A percentile compares a stretch with the other conserved stretches of the same genome.
Conservation (phyloP, 2,113 vertebrate species). For the Eublepharis macularius region DNA sequence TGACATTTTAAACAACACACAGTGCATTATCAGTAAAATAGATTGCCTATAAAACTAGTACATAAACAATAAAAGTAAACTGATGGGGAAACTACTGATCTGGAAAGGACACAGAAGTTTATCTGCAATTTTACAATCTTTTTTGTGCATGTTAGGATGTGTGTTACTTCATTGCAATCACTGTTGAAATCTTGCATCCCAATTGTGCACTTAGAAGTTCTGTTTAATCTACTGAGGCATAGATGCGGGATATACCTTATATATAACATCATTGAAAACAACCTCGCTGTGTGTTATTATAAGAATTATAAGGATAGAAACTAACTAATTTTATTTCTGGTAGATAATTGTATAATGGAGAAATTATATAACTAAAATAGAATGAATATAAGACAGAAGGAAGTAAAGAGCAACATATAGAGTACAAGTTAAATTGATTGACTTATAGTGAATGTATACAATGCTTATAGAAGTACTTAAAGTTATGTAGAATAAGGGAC, state of each 20-base stretch:
- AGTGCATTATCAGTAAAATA: background rate
- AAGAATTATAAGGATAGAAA: too few relatives aligned
- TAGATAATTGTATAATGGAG: too few relatives aligned
- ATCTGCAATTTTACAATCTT: background rate
- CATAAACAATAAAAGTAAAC: background rate
- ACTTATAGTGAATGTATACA: too few relatives aligned
- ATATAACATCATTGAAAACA: too few relatives aligned
- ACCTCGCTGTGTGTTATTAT: too few relatives aligned
- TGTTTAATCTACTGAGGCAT: background rate
- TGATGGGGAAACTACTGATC: background rate
- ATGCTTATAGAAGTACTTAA: too few relatives aligned
- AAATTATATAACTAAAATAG: too few relatives aligned
- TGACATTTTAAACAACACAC: background rate
- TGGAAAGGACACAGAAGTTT: background rate
- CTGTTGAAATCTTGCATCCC: background rate
- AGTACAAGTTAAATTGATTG: too few relatives aligned
- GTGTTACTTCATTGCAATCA: background rate
- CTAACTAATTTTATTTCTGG: too few relatives aligned
- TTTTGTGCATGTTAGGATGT: background rate
- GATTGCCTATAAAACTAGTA: background rate
- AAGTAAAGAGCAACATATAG: too few relatives aligned
- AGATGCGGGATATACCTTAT: background rate
- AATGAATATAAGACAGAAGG: too few relatives aligned
- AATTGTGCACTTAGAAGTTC: background rate
- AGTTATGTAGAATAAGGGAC: too few relatives aligned